phyloP scores from a whole-genome alignment of 2,888 invertebrate species.

The Embidobia sp. region DNA sequence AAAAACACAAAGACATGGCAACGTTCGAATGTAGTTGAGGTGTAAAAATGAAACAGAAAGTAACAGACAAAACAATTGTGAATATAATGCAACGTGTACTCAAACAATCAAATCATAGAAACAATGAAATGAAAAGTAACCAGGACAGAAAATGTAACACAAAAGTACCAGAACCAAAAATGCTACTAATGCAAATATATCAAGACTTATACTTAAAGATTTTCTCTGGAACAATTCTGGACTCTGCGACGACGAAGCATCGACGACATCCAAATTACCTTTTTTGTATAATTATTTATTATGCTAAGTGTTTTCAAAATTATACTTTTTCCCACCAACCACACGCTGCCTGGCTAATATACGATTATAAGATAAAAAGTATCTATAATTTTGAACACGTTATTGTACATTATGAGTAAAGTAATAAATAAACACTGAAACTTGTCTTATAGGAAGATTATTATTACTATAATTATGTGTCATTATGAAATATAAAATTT shows the following conservation, averaged over 20 bases:
- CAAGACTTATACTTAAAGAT: conserved; percentile 38
- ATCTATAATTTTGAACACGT: too few relatives aligned
- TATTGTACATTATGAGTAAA: too few relatives aligned
- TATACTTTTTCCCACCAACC: too few relatives aligned
- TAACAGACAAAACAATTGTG: conserved; percentile 17
- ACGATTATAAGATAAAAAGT: conserved; percentile 8
- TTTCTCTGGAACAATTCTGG: conserved; percentile 50
- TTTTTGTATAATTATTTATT: conserved; percentile 4
- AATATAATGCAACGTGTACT: conserved; percentile 38
- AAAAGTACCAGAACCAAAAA: conserved; percentile 53
- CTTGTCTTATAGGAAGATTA: too few relatives aligned
- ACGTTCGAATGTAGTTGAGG: conserved; percentile 7
- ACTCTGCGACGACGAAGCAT: conserved; percentile 55
- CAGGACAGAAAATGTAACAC: conserved; percentile 23
- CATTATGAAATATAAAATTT: too few relatives aligned
- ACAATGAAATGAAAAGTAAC: conserved; percentile 49
- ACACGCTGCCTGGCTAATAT: conserved; percentile 47
- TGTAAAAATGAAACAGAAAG: conserved; percentile 36
- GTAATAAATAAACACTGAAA: too few relatives aligned
- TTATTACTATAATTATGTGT: too few relatives aligned
- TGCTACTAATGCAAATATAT: conserved; percentile 31
- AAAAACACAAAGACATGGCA: background rate
- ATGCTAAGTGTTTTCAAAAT: background rate
- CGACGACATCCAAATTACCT: conserved; percentile 39
- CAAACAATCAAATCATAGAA: conserved; percentile 42